Evolutionary conservation across 2,797 vertebrate genomes (phyloP).

Genomic region (Australoheros facetus): DNA sequence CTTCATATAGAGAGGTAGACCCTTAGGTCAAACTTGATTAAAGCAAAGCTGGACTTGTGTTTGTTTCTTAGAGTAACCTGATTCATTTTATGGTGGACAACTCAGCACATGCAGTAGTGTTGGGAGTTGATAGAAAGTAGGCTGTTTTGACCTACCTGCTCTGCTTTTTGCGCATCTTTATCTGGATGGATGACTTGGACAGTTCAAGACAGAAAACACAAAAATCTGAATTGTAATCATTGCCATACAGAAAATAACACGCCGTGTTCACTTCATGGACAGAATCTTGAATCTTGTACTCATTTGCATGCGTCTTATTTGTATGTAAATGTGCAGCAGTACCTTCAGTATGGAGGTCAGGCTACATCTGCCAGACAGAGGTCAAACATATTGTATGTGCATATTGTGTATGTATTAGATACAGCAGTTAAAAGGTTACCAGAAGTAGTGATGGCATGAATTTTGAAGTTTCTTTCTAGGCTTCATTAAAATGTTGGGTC

Average conservation of each 20-base stretch:
- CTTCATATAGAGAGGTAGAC: conserved; percentile 14
- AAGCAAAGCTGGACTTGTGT: not conserved
- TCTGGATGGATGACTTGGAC: not conserved
- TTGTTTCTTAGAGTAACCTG: not conserved
- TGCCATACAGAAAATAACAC: not conserved
- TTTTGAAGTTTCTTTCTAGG: conserved; percentile 7
- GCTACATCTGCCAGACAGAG: conserved; percentile 1
- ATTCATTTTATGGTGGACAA: not conserved
- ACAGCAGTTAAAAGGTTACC: not conserved
- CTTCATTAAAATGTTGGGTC: conserved; percentile 10
- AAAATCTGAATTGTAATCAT: not conserved
- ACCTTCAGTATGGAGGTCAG: conserved; percentile 2
- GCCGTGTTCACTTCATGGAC: not conserved
- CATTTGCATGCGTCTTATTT: conserved; percentile 31
- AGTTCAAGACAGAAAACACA: not conserved
- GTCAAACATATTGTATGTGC: not conserved
- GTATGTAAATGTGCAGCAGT: conserved; percentile 31
- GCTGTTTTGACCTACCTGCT: not conserved
- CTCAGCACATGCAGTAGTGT: too few species aligned
- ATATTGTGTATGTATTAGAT: not conserved
- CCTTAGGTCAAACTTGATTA: not conserved
- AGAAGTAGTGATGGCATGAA: not conserved
- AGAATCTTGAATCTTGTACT: not conserved
- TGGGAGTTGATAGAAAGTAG: conserved; percentile 1
- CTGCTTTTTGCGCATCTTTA: not conserved